A percentile compares a stretch with the other conserved stretches of the same genome.
Evolutionary conservation across 2,888 invertebrate genomes (phyloP).

Genomic region (Diaprepes abbreviatus): DNA sequence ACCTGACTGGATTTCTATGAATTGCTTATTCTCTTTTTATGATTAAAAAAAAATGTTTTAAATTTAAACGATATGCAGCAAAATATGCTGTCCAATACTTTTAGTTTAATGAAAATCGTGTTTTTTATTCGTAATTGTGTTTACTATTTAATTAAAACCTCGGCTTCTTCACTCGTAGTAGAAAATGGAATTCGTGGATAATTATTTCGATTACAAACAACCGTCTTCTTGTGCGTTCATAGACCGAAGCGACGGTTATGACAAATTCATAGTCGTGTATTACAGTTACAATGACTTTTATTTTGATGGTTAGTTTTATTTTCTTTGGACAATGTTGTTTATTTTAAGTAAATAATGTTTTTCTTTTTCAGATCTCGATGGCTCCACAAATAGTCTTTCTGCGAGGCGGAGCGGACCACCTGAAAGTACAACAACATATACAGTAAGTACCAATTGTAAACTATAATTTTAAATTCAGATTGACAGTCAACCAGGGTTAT

Average conservation of each 20-base stretch:
- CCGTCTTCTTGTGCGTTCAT: slow-evolving; percentile 50
- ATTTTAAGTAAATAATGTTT: slow-evolving; percentile 13
- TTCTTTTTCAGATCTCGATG: slow-evolving; percentile 70
- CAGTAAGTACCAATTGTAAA: slow-evolving; percentile 72
- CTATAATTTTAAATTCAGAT: no score
- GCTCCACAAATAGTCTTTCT: slow-evolving; percentile 65
- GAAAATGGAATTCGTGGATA: slow-evolving; percentile 60
- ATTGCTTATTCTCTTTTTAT: neutral
- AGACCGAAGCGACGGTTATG: slow-evolving; percentile 46
- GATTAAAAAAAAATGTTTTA: neutral
- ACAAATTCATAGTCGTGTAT: slow-evolving; percentile 55
- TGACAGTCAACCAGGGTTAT: no score
- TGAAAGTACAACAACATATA: slow-evolving; percentile 84
- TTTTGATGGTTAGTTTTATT: slow-evolving; percentile 22
- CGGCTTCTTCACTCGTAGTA: neutral
- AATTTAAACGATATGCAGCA: neutral
- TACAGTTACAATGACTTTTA: slow-evolving; percentile 40
- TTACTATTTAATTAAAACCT: neutral
- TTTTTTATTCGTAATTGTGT: neutral
- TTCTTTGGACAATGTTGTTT: neutral
- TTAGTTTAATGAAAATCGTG: slow-evolving; percentile 1
- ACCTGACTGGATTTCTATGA: slow-evolving; percentile 15
- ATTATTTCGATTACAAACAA: slow-evolving; percentile 55
- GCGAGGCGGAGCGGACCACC: slow-evolving; percentile 78
- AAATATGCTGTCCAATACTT: neutral